Percentiles rank a stretch among this genome's conserved stretches.
These are phyloP conservation scores for Phrynocephalus vlangalii DNA, from an alignment of 2,797 vertebrate genomes.

Conservation along the genomic window DNA sequence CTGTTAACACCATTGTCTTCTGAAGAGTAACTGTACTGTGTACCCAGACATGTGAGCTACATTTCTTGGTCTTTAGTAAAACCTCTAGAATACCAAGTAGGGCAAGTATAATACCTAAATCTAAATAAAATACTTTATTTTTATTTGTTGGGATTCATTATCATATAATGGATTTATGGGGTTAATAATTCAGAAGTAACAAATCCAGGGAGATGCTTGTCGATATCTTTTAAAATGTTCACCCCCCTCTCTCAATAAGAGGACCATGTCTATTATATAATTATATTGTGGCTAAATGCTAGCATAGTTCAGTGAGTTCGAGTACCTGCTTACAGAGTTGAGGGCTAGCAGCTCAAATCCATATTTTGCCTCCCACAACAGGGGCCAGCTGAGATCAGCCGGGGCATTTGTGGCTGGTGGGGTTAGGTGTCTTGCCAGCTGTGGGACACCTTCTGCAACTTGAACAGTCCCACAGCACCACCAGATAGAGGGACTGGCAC, in stretches of 20 bases:
- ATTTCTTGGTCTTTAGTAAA: background rate
- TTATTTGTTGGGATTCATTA: background rate
- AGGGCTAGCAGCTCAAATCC: too few relatives aligned
- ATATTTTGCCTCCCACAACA: too few relatives aligned
- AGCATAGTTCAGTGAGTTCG: too few relatives aligned
- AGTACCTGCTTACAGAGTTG: too few relatives aligned
- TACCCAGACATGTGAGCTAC: background rate
- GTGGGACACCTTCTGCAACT: too few relatives aligned
- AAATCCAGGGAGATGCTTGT: background rate
- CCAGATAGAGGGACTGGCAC: too few relatives aligned
- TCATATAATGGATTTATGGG: background rate
- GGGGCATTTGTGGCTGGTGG: too few relatives aligned
- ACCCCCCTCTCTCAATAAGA: background rate
- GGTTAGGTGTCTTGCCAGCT: too few relatives aligned
- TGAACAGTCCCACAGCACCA: too few relatives aligned
- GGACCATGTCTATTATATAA: too few relatives aligned
- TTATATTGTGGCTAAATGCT: background rate
- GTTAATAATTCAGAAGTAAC: background rate
- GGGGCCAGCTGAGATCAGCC: too few relatives aligned
- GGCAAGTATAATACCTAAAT: background rate
- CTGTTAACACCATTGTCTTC: background rate
- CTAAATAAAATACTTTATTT: background rate
- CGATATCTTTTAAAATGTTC: background rate
- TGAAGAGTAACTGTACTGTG: background rate
- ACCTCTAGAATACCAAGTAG: background rate